A percentile compares a stretch with the other conserved stretches of the same genome.
Conservation (phyloP, 2,797 vertebrate genomes). For the Graptemys geographica region DNA sequence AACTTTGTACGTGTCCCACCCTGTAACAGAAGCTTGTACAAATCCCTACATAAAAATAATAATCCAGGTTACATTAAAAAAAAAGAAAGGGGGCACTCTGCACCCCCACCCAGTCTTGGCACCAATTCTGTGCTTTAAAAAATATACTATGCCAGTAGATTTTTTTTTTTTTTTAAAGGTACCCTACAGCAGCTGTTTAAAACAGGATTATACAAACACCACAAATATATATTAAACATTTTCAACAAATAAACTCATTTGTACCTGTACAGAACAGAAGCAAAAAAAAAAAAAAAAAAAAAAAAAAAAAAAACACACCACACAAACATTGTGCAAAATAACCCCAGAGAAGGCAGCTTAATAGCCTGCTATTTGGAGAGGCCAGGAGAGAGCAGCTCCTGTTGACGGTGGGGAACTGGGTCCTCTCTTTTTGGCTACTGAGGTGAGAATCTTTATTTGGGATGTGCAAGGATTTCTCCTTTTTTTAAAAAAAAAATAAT, state of each 20-base stretch:
- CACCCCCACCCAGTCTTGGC: constrained; percentile 79
- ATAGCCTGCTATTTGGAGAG: constrained; percentile 37
- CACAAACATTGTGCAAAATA: constrained; percentile 72
- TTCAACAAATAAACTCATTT: constrained; percentile 84
- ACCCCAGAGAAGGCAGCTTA: constrained; percentile 70
- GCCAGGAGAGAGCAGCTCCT: constrained; percentile 55
- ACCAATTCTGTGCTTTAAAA: constrained; percentile 82
- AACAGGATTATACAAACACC: constrained; percentile 80
- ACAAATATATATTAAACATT: constrained; percentile 85
- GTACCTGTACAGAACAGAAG: constrained; percentile 82
- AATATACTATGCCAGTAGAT: constrained; percentile 79
- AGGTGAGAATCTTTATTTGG: constrained; percentile 66
- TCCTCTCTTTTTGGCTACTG: constrained; percentile 60
- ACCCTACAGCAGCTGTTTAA: constrained; percentile 86
- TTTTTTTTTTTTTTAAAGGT: constrained; percentile 72
- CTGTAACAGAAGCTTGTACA: constrained; percentile 57
- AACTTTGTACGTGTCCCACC: constrained; percentile 57
- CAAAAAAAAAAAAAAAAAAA: constrained; percentile 17
- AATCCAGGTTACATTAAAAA: constrained; percentile 56
- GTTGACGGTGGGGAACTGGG: constrained; percentile 53
- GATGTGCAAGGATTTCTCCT: constrained; percentile 54
- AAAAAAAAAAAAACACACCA: background rate
- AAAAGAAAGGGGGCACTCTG: constrained; percentile 40
- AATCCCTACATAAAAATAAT: background rate
- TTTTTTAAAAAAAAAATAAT: background rate